These are phyloP conservation scores for Esox lucius DNA, from an alignment of 2,797 vertebrate genomes.

Conservation along the genomic window DNA sequence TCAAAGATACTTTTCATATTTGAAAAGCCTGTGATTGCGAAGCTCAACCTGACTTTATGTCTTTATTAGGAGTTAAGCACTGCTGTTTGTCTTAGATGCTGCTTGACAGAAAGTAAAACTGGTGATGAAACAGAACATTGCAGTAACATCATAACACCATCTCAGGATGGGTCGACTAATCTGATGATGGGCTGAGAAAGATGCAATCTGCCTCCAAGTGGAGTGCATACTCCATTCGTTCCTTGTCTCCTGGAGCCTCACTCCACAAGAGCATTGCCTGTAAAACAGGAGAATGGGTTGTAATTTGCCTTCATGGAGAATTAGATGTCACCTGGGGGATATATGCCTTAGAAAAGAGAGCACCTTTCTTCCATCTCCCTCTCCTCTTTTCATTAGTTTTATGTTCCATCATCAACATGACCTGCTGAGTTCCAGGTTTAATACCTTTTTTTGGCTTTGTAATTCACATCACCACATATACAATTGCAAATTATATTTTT, in stretches of 20 bases:
- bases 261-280: background rate
- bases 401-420: background rate
- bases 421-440: background rate
- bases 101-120: constrained; percentile 28
- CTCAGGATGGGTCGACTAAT: constrained; percentile 30
- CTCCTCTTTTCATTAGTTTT: background rate
- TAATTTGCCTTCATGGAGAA: background rate
- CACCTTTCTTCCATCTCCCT: background rate
- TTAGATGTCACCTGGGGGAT: background rate
- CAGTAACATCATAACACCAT: background rate
- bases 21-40: background rate
- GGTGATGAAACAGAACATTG: constrained; percentile 26
- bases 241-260: too few species aligned
- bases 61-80: background rate
- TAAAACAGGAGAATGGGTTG: background rate
- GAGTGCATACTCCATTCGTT: too few species aligned
- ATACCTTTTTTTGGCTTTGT: background rate
- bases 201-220: background rate
- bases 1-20: background rate
- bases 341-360: constrained; percentile 7
- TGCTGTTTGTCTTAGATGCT: constrained; percentile 6
- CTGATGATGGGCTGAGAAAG: constrained; percentile 3
- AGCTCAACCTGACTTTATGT: background rate
- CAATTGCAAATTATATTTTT: background rate
- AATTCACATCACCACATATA: background rate